Conservation (phyloP, 2,113 vertebrate genomes). For the Cebus imitator region DNA sequence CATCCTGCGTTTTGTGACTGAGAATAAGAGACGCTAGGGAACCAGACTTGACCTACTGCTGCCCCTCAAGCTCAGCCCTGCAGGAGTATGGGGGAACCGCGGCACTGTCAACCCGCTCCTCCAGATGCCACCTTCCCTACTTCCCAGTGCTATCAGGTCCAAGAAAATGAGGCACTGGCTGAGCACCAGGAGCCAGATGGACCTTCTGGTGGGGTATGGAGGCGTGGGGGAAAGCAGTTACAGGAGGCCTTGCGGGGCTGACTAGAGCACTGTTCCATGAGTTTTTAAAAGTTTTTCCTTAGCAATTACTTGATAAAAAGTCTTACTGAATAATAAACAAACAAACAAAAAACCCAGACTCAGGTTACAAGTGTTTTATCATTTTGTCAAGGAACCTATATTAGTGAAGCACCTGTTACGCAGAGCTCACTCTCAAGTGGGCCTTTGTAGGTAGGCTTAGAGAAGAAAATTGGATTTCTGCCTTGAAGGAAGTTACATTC, state of each 20-base stretch:
- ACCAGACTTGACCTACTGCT: background rate
- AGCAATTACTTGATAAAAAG: background rate
- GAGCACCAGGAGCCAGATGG: background rate
- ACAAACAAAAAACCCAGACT: background rate
- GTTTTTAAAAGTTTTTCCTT: background rate
- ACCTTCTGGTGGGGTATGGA: background rate
- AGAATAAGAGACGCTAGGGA: background rate
- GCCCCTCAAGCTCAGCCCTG: background rate
- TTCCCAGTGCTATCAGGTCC: background rate
- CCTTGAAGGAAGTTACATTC: background rate
- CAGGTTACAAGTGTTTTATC: background rate
- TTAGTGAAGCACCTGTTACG: background rate
- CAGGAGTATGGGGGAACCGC: rapidly evolving
- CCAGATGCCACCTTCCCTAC: background rate
- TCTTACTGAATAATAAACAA: background rate
- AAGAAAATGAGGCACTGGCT: background rate
- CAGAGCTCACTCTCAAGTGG: background rate
- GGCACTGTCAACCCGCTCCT: too few relatives aligned
- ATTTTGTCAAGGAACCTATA: constrained; percentile 2
- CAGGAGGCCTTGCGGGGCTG: background rate
- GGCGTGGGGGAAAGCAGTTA: rapidly evolving
- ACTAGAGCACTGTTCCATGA: background rate
- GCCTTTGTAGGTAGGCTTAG: background rate
- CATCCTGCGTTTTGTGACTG: background rate
- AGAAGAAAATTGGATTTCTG: background rate